Conservation (phyloP, 2,888 invertebrate species). For the Rotaria macrura region DNA sequence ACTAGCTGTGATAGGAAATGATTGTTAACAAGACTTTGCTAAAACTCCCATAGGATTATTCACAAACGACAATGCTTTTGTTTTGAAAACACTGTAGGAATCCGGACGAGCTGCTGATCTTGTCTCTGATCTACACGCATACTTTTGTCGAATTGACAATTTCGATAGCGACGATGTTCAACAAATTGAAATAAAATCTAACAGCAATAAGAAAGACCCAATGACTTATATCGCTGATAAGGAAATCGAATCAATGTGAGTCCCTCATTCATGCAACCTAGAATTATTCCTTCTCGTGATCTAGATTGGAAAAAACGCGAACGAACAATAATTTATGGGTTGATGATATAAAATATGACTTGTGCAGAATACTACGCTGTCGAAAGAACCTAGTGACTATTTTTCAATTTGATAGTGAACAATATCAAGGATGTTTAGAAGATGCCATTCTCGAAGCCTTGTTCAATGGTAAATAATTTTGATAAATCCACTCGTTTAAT, state of each 20-base stretch:
- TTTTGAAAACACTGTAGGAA: background rate
- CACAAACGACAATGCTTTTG: too few species aligned
- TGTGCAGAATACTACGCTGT: background rate
- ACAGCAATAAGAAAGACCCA: background rate
- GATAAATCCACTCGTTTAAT: background rate
- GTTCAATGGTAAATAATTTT: background rate
- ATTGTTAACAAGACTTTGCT: too few species aligned
- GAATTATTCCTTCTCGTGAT: background rate
- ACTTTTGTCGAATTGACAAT: background rate
- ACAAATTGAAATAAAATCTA: too few species aligned
- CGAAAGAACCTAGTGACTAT: background rate
- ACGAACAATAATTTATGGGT: background rate
- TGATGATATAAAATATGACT: background rate
- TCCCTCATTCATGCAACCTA: background rate
- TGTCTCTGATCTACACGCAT: background rate
- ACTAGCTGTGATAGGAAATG: too few species aligned
- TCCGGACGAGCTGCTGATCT: background rate
- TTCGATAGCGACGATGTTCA: background rate
- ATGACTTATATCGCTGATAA: background rate
- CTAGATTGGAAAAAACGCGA: background rate
- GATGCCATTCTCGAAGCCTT: slow-evolving; percentile 1
- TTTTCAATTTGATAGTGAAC: background rate
- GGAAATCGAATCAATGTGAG: background rate
- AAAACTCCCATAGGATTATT: too few species aligned
- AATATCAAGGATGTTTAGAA: background rate